Conservation (phyloP, 2,797 vertebrate species). For the Gobio occitaniae region DNA sequence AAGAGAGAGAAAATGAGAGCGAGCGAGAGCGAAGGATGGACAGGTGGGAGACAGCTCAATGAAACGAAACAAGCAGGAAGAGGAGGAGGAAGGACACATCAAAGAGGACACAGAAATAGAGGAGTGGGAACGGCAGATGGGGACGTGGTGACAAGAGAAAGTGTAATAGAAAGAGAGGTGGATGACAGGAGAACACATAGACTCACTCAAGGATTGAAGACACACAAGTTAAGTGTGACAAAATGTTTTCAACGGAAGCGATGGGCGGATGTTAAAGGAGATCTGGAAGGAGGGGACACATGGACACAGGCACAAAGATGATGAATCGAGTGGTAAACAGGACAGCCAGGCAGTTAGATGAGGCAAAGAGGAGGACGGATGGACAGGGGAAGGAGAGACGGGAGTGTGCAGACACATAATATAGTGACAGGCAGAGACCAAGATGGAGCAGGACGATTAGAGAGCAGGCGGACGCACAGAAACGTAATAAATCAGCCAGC, state of each 20-base stretch:
- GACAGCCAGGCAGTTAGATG: neutral
- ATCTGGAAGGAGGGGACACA: neutral
- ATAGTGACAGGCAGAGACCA: slow-evolving; percentile 63
- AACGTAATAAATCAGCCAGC: slow-evolving; percentile 72
- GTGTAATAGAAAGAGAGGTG: slow-evolving; percentile 35
- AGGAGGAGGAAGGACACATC: slow-evolving; percentile 39
- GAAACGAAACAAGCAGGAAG: slow-evolving; percentile 28
- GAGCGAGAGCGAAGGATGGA: slow-evolving; percentile 23
- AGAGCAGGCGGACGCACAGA: slow-evolving; percentile 34
- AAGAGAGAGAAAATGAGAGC: slow-evolving; percentile 24
- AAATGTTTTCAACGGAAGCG: neutral
- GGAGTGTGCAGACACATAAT: slow-evolving; percentile 53
- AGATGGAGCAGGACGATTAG: slow-evolving; percentile 65
- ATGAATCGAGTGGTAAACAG: slow-evolving; percentile 14
- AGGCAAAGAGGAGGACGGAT: neutral
- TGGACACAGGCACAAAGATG: slow-evolving; percentile 17
- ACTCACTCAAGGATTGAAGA: slow-evolving; percentile 1
- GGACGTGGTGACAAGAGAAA: slow-evolving; percentile 13
- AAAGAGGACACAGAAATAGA: slow-evolving; percentile 44
- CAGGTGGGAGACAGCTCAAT: slow-evolving; percentile 38
- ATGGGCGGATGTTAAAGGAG: neutral
- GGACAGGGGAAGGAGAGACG: neutral
- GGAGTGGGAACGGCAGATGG: slow-evolving; percentile 36
- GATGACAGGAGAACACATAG: slow-evolving; percentile 29
- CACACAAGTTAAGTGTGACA: slow-evolving; percentile 37